Conservation (phyloP, 2,888 invertebrate species). For the Acanthosepion esculentum region DNA sequence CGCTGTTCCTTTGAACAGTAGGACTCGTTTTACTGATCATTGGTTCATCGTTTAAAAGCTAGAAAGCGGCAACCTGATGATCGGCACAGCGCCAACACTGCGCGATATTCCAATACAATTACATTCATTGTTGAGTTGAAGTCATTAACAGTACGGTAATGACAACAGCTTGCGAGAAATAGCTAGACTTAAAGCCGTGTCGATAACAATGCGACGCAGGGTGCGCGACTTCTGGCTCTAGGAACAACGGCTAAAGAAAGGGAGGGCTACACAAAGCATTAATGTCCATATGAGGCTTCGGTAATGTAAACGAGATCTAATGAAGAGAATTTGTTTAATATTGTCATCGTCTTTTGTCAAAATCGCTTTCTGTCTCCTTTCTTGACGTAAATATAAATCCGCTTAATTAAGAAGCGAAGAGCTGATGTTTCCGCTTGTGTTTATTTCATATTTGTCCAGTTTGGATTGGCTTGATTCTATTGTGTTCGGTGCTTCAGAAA, state of each 20-base stretch:
- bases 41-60: neutral
- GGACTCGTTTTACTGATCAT: neutral
- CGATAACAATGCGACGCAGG: neutral
- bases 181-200: neutral
- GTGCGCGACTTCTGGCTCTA: neutral
- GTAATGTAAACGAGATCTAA: neutral
- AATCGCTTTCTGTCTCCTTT: neutral
- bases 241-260: neutral
- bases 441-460: conserved; percentile 6
- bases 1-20: neutral
- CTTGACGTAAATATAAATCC: neutral
- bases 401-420: neutral
- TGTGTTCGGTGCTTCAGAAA: neutral
- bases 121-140: neutral
- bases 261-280: neutral
- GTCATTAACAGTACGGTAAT: neutral
- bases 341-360: neutral
- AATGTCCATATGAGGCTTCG: neutral
- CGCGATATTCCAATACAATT: neutral
- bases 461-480: conserved; percentile 33
- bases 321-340: neutral
- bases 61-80: neutral
- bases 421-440: neutral
- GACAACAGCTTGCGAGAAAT: neutral
- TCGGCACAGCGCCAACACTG: neutral